A percentile compares a stretch with the other conserved stretches of the same genome.
Evolutionary conservation across 2,797 vertebrate genomes (phyloP).

Genomic region (Phoeniculus purpureus): DNA sequence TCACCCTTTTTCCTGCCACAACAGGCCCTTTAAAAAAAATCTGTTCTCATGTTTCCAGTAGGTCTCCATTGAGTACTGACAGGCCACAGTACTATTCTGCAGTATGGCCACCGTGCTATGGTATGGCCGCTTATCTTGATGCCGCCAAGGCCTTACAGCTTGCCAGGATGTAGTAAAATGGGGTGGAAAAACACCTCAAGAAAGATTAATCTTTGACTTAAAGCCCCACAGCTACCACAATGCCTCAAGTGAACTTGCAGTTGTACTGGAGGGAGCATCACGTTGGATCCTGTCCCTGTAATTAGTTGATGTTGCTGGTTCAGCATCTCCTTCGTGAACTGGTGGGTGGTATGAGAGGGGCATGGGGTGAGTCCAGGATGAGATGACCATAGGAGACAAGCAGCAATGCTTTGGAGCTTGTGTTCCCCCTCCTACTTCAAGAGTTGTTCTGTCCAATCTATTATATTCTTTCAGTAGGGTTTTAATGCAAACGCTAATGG

Average conservation of each 20-base stretch:
- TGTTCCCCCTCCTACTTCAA: background rate
- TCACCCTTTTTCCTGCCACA: background rate
- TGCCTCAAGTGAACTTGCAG: background rate
- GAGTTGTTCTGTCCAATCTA: background rate
- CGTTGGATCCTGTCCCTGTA: accelerated
- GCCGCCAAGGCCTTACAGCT: background rate
- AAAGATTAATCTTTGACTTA: background rate
- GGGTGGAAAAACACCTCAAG: background rate
- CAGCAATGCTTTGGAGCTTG: background rate
- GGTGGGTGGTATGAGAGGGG: background rate
- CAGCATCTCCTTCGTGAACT: background rate
- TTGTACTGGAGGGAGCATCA: background rate
- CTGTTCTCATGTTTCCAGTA: background rate
- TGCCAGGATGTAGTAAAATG: background rate
- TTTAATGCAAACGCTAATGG: conserved; percentile 56
- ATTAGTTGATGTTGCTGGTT: background rate
- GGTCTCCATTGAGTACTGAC: background rate
- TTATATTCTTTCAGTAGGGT: background rate
- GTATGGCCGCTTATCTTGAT: background rate
- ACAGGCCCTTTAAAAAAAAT: background rate
- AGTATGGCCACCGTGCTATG: too few species aligned
- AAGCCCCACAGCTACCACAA: background rate
- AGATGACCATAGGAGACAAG: background rate
- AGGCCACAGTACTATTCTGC: background rate
- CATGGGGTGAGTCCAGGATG: background rate